Conservation (phyloP, 2,113 vertebrate species). For the Morone chrysops region DNA sequence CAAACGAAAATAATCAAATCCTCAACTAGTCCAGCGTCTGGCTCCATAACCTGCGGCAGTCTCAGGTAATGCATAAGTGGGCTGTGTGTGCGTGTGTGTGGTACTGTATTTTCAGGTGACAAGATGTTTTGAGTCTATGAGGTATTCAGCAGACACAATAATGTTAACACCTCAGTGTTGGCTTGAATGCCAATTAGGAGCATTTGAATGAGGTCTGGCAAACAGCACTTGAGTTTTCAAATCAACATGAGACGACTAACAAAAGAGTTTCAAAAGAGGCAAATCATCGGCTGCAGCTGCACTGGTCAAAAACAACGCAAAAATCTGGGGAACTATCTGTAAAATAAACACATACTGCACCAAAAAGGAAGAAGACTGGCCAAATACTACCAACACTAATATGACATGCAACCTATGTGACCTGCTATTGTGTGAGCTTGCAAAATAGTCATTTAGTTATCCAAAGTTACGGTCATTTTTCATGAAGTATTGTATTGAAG, state of each 20-base stretch:
- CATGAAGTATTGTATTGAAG: background rate
- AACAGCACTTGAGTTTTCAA: background rate
- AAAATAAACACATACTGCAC: background rate
- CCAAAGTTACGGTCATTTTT: background rate
- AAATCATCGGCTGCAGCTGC: no score
- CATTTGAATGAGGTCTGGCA: background rate
- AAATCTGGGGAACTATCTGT: background rate
- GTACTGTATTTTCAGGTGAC: background rate
- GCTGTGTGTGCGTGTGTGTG: slow-evolving; percentile 3
- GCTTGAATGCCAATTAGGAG: background rate
- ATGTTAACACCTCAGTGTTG: background rate
- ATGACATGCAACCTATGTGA: no score
- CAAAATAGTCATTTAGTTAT: background rate
- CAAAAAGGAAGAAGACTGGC: background rate
- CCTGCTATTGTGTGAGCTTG: no score
- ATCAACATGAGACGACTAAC: no score
- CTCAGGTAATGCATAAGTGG: slow-evolving; percentile 57
- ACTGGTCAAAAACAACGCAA: no score
- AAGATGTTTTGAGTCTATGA: background rate
- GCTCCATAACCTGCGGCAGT: slow-evolving; percentile 27
- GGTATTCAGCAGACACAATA: background rate
- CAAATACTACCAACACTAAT: no score
- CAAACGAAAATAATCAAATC: slow-evolving; percentile 31
- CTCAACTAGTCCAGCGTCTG: slow-evolving; percentile 6
- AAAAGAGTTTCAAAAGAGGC: no score